phyloP scores from a whole-genome alignment of 1,140 invertebrate genomes.

The Cotesia vestalis region DNA sequence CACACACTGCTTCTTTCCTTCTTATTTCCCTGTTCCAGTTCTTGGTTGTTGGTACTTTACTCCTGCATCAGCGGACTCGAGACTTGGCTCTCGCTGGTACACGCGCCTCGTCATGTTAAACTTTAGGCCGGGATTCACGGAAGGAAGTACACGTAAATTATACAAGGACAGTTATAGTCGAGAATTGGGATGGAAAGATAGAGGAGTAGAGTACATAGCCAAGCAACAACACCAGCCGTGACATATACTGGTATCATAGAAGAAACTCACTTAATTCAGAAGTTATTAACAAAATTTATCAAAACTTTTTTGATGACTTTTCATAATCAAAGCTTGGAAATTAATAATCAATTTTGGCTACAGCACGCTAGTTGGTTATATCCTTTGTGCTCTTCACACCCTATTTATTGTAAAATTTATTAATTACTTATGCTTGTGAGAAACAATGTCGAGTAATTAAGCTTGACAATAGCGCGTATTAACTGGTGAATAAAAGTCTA shows the following conservation, averaged over 20 bases:
- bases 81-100: not conserved
- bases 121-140: constrained; percentile 24
- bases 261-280: too few relatives aligned
- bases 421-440: too few relatives aligned
- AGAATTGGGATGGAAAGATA: not conserved
- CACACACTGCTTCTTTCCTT: not conserved
- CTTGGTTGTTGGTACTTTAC: not conserved
- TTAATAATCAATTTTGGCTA: too few relatives aligned
- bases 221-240: not conserved
- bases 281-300: too few relatives aligned
- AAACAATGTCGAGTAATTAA: too few relatives aligned
- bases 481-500: not conserved
- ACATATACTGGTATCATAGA: too few relatives aligned
- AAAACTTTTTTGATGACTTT: too few relatives aligned
- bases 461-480: too few relatives aligned
- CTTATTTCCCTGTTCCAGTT: not conserved
- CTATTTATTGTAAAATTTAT: too few relatives aligned
- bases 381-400: too few relatives aligned
- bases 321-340: too few relatives aligned
- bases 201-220: constrained; percentile 11
- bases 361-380: too few relatives aligned
- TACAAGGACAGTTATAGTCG: constrained; percentile 10
- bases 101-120: constrained; percentile 30
- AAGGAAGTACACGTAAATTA: constrained; percentile 29
- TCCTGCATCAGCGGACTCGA: constrained; percentile 14